These are phyloP conservation scores for Actenoides lindsayi DNA, from an alignment of 2,113 vertebrate species.

Conservation along the genomic window DNA sequence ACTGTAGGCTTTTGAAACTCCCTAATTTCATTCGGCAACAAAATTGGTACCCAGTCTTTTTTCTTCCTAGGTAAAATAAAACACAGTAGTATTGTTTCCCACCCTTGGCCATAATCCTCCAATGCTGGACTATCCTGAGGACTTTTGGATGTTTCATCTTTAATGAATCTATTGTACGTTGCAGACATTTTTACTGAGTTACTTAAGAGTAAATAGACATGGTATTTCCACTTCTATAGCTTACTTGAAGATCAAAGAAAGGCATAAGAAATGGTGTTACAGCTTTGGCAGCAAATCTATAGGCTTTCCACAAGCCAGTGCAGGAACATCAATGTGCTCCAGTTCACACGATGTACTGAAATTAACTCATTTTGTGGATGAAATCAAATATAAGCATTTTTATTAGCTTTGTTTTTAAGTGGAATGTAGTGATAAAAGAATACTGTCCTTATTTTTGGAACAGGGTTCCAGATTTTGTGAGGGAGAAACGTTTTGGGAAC, in stretches of 20 bases:
- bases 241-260: background rate
- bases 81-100: background rate
- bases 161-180: background rate
- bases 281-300: background rate
- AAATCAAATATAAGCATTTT: background rate
- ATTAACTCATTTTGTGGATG: background rate
- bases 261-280: background rate
- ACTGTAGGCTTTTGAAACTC: background rate
- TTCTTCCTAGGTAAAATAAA: background rate
- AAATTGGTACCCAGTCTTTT: background rate
- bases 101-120: background rate
- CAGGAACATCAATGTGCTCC: background rate
- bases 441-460: background rate
- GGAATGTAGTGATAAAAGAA: background rate
- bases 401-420: background rate
- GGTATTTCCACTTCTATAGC: background rate
- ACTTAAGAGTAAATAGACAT: background rate
- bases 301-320: background rate
- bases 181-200: background rate
- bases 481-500: slow-evolving; percentile 96
- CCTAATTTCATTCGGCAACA: background rate
- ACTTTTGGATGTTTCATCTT: background rate
- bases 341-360: accelerated
- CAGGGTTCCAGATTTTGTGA: slow-evolving; percentile 97
- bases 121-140: accelerated